Evolutionary conservation across 92 coral and sea anemone species (phyloP).

Genomic region (Plumapathes pennacea): DNA sequence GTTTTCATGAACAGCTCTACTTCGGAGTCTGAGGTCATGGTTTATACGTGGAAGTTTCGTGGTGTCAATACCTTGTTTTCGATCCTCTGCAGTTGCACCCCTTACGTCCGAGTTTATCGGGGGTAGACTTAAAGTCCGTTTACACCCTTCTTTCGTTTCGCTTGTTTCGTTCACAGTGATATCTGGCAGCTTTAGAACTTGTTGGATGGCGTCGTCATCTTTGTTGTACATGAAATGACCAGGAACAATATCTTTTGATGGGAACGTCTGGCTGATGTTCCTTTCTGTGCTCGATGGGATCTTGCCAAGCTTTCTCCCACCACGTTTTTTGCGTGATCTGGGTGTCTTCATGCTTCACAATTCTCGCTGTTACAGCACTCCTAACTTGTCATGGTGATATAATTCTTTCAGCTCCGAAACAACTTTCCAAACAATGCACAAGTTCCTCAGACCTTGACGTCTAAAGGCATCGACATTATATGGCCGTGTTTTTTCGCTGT

Average conservation of each 20-base stretch:
- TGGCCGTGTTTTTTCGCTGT: too few species aligned
- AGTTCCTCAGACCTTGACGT: too few species aligned
- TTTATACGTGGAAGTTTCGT: slow-evolving; percentile 70
- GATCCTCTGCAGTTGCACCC: slow-evolving; percentile 30
- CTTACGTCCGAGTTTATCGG: slow-evolving; percentile 61
- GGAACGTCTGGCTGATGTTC: slow-evolving; percentile 24
- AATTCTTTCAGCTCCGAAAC: too few species aligned
- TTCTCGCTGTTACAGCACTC: too few species aligned
- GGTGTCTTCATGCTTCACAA: slow-evolving; percentile 74
- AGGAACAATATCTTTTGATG: slow-evolving; percentile 35
- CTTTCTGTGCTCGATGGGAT: slow-evolving; percentile 45
- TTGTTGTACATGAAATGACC: slow-evolving; percentile 77
- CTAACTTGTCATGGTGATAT: too few species aligned
- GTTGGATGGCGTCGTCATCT: slow-evolving; percentile 73
- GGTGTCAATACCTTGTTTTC: slow-evolving; percentile 15
- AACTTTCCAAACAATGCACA: too few species aligned
- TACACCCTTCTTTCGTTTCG: slow-evolving; percentile 25
- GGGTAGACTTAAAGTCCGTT: slow-evolving; percentile 57
- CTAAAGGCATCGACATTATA: too few species aligned
- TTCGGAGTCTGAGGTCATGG: slow-evolving; percentile 34
- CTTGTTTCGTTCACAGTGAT: slow-evolving; percentile 42
- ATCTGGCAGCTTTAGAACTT: slow-evolving; percentile 75
- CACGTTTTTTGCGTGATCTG: slow-evolving; percentile 53
- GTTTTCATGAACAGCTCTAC: slow-evolving; percentile 3
- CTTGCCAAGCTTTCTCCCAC: slow-evolving; percentile 57